Percentiles rank a stretch among this genome's conserved stretches.
Conservation (phyloP, 2,888 invertebrate genomes). For the Eumacrocentrus americanus region DNA sequence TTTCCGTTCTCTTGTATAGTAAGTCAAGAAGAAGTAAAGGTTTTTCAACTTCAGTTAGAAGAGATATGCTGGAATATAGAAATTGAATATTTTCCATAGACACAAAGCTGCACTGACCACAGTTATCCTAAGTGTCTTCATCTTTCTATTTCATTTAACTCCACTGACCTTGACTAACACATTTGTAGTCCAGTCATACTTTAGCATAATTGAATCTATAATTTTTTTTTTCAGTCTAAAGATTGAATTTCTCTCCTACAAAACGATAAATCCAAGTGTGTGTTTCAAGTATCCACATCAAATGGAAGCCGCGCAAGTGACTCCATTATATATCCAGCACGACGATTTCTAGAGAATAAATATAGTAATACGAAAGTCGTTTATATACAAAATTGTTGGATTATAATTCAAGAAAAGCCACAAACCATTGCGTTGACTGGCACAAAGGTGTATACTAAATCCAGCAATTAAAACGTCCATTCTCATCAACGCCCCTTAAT, state of each 20-base stretch:
- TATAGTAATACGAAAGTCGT: conserved; percentile 12
- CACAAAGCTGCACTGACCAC: neutral
- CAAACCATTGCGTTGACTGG: neutral
- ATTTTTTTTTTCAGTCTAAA: too few relatives aligned
- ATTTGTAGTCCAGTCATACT: too few relatives aligned
- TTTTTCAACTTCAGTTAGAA: neutral
- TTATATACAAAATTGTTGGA: neutral
- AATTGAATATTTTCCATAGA: neutral
- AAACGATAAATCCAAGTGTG: too few relatives aligned
- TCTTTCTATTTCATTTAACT: neutral
- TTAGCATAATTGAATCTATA: too few relatives aligned
- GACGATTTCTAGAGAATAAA: too few relatives aligned
- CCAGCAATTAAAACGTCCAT: conserved; percentile 17
- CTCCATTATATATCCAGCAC: too few relatives aligned
- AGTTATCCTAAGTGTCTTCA: neutral
- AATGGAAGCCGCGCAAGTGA: too few relatives aligned
- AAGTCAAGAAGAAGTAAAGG: too few relatives aligned
- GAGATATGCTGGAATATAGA: neutral
- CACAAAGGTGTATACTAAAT: conserved; percentile 8
- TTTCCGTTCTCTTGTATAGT: conserved; percentile 54
- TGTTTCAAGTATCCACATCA: too few relatives aligned
- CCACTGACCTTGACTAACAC: too few relatives aligned
- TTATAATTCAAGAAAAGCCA: conserved; percentile 8
- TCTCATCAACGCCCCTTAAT: conserved; percentile 29
- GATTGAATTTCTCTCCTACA: too few relatives aligned